Percentiles rank a stretch among this genome's conserved stretches.
Evolutionary conservation across 2,797 vertebrate species (phyloP).

Genomic region (Xerus rutilus): DNA sequence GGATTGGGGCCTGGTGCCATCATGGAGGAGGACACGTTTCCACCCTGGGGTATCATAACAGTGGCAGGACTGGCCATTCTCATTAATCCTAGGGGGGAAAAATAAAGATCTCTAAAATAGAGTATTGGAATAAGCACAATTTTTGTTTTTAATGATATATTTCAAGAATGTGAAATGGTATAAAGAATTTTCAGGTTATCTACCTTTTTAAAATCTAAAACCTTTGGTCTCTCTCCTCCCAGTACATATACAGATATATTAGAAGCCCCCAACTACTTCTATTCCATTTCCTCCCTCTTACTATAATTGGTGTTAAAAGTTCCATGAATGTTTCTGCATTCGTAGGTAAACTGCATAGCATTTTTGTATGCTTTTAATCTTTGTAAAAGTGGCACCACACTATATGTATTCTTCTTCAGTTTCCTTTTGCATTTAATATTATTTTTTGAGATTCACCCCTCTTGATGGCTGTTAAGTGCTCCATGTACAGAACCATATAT

Average conservation of each 20-base stretch:
- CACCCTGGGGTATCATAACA: slow-evolving; percentile 94
- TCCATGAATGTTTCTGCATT: background rate
- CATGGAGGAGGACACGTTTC: slow-evolving; percentile 92
- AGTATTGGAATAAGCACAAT: slow-evolving; percentile 53
- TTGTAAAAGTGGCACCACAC: background rate
- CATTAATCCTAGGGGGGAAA: slow-evolving; percentile 90
- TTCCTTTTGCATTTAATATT: slow-evolving; percentile 23
- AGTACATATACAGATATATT: background rate
- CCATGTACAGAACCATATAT: background rate
- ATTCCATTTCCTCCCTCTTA: slow-evolving; percentile 29
- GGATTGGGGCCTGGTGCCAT: slow-evolving; percentile 92
- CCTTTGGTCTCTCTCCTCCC: background rate
- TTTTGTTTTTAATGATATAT: slow-evolving; percentile 57
- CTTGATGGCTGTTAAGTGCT: background rate
- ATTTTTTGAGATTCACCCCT: slow-evolving; percentile 39
- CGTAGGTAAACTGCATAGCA: background rate
- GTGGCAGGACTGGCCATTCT: slow-evolving; percentile 94
- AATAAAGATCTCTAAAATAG: slow-evolving; percentile 55
- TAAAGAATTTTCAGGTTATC: slow-evolving; percentile 1
- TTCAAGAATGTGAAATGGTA: slow-evolving; percentile 60
- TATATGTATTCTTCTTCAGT: background rate
- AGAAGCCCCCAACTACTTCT: background rate
- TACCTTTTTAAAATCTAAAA: slow-evolving; percentile 10
- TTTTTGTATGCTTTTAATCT: slow-evolving; percentile 49
- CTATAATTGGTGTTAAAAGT: slow-evolving; percentile 29